Percentiles rank a stretch among this genome's conserved stretches.
Evolutionary conservation across 2,113 vertebrate genomes (phyloP).

Genomic region (Phoxinus phoxinus): DNA sequence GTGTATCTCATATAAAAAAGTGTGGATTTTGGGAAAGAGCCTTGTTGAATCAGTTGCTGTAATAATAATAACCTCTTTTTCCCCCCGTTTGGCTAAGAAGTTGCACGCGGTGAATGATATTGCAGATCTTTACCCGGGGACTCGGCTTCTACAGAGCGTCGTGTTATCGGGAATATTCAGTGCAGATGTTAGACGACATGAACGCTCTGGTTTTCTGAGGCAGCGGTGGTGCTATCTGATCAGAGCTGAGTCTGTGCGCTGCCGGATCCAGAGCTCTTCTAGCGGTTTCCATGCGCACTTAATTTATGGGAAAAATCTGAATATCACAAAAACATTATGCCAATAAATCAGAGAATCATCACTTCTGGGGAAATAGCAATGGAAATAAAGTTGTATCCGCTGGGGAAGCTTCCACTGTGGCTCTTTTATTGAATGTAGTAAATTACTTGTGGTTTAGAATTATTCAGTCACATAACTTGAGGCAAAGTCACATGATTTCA

Average conservation of each 20-base stretch:
- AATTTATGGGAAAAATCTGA: neutral
- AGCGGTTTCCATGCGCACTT: neutral
- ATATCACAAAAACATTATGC: neutral
- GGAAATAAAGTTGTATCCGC: neutral
- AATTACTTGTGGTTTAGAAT: neutral
- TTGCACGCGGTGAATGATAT: slow-evolving; percentile 15
- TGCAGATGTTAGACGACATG: slow-evolving; percentile 32
- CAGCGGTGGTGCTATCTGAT: slow-evolving; percentile 17
- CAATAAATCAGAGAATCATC: neutral
- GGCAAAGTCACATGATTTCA: neutral
- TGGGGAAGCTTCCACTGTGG: neutral
- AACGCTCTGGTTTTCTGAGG: slow-evolving; percentile 15
- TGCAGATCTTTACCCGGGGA: slow-evolving; percentile 31
- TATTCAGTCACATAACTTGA: neutral
- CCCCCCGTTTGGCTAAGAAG: slow-evolving; percentile 35
- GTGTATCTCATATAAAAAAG: slow-evolving; percentile 32
- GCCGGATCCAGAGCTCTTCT: neutral
- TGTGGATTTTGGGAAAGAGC: slow-evolving; percentile 44
- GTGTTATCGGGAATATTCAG: slow-evolving; percentile 34
- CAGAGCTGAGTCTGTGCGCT: neutral
- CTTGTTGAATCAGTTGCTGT: slow-evolving; percentile 30
- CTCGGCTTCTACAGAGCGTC: neutral
- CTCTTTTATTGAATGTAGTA: neutral
- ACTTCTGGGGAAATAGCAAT: neutral
- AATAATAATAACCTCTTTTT: slow-evolving; percentile 51